phyloP scores from a whole-genome alignment of 2,113 vertebrate genomes.

The Otocyon megalotis region DNA sequence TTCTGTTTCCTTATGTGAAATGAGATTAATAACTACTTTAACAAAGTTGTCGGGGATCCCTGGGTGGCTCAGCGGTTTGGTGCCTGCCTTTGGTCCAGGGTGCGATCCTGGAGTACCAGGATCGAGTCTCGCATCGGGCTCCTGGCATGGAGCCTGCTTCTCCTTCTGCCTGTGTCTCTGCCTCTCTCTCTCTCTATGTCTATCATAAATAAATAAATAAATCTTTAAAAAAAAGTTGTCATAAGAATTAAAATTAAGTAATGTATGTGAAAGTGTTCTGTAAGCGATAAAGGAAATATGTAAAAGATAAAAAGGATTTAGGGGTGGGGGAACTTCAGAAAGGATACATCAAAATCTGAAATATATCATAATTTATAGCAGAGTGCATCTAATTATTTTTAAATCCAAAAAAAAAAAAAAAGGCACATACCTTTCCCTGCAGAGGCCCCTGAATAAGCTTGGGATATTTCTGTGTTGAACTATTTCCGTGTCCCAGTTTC shows the following conservation, averaged over 20 bases:
- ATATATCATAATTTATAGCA: not conserved
- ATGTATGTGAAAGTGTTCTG: not conserved
- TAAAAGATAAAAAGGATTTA: constrained; percentile 23
- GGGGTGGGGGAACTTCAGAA: not conserved
- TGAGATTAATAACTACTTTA: constrained; percentile 15
- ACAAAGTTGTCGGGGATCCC: not conserved
- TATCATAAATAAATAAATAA: no score
- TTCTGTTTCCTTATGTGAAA: constrained; percentile 46
- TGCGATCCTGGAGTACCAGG: no score
- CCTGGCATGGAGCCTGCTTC: no score
- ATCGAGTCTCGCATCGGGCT: no score
- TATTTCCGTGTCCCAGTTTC: constrained; percentile 93
- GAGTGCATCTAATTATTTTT: constrained; percentile 13
- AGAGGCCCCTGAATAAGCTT: constrained; percentile 93
- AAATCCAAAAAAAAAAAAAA: not conserved
- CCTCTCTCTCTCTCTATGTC: no score
- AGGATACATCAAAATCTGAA: constrained; percentile 51
- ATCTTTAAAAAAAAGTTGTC: not conserved
- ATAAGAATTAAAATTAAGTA: constrained; percentile 58
- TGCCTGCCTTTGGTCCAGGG: no score
- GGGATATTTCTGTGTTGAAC: constrained; percentile 93
- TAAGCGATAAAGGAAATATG: constrained; percentile 55
- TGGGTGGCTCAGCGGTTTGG: no score
- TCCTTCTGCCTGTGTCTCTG: no score
- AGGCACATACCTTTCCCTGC: constrained; percentile 90